Conservation (phyloP, 2,888 invertebrate species). For the Leptopilina syphax region DNA sequence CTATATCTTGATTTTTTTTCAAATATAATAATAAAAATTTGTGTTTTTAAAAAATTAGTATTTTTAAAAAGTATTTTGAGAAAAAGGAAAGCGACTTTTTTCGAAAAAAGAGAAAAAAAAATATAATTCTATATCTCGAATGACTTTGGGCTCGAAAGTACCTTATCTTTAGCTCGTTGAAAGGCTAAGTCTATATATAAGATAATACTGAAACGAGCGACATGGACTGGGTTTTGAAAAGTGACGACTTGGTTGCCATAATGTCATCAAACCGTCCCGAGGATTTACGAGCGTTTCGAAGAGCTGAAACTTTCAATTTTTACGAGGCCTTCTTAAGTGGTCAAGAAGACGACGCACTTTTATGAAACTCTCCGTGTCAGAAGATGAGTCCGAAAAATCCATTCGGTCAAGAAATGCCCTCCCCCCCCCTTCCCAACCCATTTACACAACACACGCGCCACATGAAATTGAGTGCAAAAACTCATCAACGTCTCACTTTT, state of each 20-base stretch:
- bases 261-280: conserved; percentile 40
- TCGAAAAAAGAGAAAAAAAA: too few relatives aligned
- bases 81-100: too few relatives aligned
- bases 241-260: conserved; percentile 37
- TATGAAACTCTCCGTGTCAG: conserved; percentile 33
- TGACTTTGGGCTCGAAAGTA: conserved; percentile 62
- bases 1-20: too few relatives aligned
- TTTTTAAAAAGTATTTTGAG: too few relatives aligned
- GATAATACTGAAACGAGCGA: conserved; percentile 58
- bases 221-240: conserved; percentile 31
- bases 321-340: conserved; percentile 55
- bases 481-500: conserved; percentile 39
- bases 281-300: conserved; percentile 52
- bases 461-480: conserved; percentile 39
- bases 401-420: conserved; percentile 23
- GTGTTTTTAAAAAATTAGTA: too few relatives aligned
- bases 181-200: conserved; percentile 64
- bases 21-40: too few relatives aligned
- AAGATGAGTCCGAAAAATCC: conserved; percentile 24
- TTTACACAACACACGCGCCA: neutral
- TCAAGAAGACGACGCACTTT: conserved; percentile 40
- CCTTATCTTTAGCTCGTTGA: conserved; percentile 70
- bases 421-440: neutral
- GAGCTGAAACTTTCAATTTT: conserved; percentile 54
- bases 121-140: conserved; percentile 67